Base-by-base conservation (phyloP, 2,113 vertebrate genomes). In the Propithecus coquereli region DNA sequence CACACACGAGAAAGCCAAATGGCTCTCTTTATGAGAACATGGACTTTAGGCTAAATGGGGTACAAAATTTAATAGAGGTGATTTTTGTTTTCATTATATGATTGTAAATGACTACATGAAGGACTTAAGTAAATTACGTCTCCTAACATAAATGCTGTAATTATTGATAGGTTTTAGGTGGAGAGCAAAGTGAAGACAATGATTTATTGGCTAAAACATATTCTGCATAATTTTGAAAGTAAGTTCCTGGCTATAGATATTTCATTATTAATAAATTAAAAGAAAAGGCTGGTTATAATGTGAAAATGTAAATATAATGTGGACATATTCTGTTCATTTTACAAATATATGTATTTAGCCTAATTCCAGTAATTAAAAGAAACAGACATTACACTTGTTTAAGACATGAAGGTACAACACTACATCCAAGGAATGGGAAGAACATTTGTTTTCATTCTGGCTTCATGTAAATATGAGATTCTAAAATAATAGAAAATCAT, bases 381-480 rank as follows among this genome's bases (percentile, higher is more conserved):
- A 86, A 85, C 27, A 59, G 9, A 17, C 18, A n/a, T 20, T 45
- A 65, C 0, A 32, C 6, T 23, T 86, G 79, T 66, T 52, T 8
- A 47, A 30, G 79, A 86, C 10, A 61, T 13, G 34, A 83, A 68
- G 2, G 7, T 47, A 73, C 17, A 77, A 82, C 17, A 50, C 14
- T 61, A 61, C 6, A 20, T 63, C 4, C 13, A 79, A 95, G 94
- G 17, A 59, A 77, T 12, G 34, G 3, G 76, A 83, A 87, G 4
- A 16, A 27, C 12, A 40, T 90, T 77, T 87, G 40, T 34, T 85
- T 87, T 87, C 54, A 73, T 91, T 74, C 30, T 81, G 8, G 43
- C 27, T 40, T 94, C 40, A 90, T 65, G 4, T 71, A 96, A 95
- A 85, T 96, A 94, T 95, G 71, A 90, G 40, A 77, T 94, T 80